Evolutionary conservation across 2,113 vertebrate genomes (phyloP), one percentile per base, ranked within the genome.

Genomic region (Baryphthengus martii): DNA sequence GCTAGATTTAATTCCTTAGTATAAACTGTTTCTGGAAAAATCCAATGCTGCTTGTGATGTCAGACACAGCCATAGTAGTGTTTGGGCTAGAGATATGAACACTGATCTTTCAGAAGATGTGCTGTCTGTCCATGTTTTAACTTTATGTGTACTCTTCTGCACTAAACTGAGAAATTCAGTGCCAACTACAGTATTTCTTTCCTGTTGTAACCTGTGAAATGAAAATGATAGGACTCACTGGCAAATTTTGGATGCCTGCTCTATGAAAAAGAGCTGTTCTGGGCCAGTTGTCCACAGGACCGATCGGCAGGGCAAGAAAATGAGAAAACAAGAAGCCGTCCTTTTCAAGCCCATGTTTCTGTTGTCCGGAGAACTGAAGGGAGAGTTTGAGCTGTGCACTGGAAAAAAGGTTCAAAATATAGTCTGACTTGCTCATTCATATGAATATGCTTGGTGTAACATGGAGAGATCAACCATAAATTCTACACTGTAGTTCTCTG

Each of bases 1-100:
- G 9, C 6, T 39, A 78, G 61, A 68, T 61, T 89, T 87, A 94
- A 92, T 85, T 89, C 70, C 73, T 50, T 71, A n/a, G 29, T 82
- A 78, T 44, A 81, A 90, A 68, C 37, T 61, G 19, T 61, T 95
- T 53, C 55, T 90, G 37, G 45, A 95, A 94, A 90, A 91, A 91
- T 85, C 66, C 49, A 53, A 1, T 11, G 10, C 40, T 89, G 13
- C 50, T 94, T 92, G 23, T 67, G 70, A 92, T 78, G 74, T 71
- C 71, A 89, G 89, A 85, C 61, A 52, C 31, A 88, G 17, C 15
- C 19, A 26, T 35, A 78, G 42, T 0, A 10, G 56, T 28, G 15
- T 88, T 63, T 89, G 70, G 20, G 17, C 63, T 68, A 40, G 61
- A 82, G 49, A 59, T 58, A 45, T 9, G 49, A 79, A 59, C 58